These are phyloP conservation scores for Ips typographus DNA, from an alignment of 1,140 invertebrate genomes.

Conservation along the genomic window DNA sequence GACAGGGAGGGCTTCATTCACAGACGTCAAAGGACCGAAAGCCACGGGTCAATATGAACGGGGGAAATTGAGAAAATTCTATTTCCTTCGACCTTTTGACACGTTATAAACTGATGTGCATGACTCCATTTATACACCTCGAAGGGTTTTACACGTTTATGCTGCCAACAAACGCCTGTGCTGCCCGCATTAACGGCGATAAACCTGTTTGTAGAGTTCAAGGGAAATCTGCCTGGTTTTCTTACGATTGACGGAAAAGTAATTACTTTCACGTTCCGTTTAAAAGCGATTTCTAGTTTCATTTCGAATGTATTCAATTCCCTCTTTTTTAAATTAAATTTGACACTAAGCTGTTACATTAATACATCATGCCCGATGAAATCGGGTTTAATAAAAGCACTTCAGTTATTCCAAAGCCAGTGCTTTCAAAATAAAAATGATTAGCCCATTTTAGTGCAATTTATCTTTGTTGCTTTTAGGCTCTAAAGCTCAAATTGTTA, in stretches of 20 bases:
- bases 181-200: slow-evolving; percentile 23
- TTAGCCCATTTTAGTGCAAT: too few species aligned
- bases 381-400: too few species aligned
- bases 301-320: background rate
- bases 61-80: slow-evolving; percentile 51
- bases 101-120: slow-evolving; percentile 40
- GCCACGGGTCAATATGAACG: slow-evolving; percentile 44
- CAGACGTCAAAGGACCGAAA: slow-evolving; percentile 35
- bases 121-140: slow-evolving; percentile 33
- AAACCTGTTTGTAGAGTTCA: slow-evolving; percentile 10
- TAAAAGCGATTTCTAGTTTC: slow-evolving; percentile 8
- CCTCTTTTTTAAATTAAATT: too few species aligned
- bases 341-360: too few species aligned
- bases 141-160: slow-evolving; percentile 19
- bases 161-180: slow-evolving; percentile 8
- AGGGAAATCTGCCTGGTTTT: slow-evolving; percentile 9
- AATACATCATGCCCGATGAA: too few species aligned
- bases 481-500: too few species aligned
- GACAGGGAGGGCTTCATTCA: slow-evolving; percentile 26
- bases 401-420: too few species aligned
- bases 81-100: slow-evolving; percentile 48
- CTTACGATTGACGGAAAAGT: slow-evolving; percentile 28
- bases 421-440: too few species aligned
- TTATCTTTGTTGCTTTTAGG: too few species aligned
- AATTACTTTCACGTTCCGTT: slow-evolving; percentile 26